Base-by-base conservation (phyloP, 2,113 vertebrate species). In the Lates calcarifer region DNA sequence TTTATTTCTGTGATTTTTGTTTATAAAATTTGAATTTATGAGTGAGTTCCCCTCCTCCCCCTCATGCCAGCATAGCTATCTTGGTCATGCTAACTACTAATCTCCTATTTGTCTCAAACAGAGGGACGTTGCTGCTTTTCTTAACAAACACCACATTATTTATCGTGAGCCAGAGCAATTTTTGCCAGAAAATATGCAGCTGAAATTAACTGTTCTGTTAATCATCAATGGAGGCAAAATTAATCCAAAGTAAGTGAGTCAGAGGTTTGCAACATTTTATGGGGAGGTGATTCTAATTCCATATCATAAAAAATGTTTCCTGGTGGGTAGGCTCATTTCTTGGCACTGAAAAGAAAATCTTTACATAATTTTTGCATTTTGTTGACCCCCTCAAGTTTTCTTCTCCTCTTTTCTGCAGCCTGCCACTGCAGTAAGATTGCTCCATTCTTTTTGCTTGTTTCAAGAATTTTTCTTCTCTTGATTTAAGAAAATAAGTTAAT, bases 1-100 rank as follows among this genome's bases (percentile, higher is more conserved):
- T 84, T 76, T 66, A 67, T 9, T 87, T 63, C 65, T 43, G 26
- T 35, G 1, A 51, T 67, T 61, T 62, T 22, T 83, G 37, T 85
- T 79, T 37, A 65, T 74, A 61, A 74, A 71, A 67, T 58, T 71
- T 51, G 1, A 82, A 9, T 73, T 53, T 63, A 24, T 31, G 18
- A 26, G 5, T 10, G n/a, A n/a, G n/a, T n/a, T n/a, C n/a, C n/a
- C n/a, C n/a, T n/a, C n/a, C n/a, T n/a, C n/a, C n/a, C n/a, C n/a
- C 60, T 6, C 2, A 22, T 39, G 22, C 29, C 24, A 9, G 5
- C 61, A 69, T 51, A 70, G 47, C 63, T 63, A 26, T 63, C 28
- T 58, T 39, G 74, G n/a, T 73, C 49, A 67, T 26, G 41, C 63
- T 49, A 81, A 85, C 26, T 63, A 61, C 53, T 31, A 26, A 51